These are phyloP conservation scores for Eudiplozoon nipponicum DNA, from an alignment of 2,888 invertebrate genomes.

Conservation along the genomic window DNA sequence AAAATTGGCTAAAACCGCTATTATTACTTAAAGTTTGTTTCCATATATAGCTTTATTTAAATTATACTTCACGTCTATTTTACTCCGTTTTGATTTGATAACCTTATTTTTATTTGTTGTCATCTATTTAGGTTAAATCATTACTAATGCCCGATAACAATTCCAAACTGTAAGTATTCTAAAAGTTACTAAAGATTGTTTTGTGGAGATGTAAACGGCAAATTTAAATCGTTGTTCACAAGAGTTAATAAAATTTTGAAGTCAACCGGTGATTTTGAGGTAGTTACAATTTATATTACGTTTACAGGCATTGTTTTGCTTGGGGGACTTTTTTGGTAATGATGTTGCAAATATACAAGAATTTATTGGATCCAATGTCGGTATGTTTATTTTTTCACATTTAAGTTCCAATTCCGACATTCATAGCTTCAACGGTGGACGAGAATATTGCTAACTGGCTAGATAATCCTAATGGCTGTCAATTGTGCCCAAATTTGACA, in stretches of 20 bases:
- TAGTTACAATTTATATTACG: not conserved
- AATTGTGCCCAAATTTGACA: not conserved
- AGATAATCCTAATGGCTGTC: not conserved
- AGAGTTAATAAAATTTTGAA: not conserved
- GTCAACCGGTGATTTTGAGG: not conserved
- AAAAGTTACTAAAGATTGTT: not conserved
- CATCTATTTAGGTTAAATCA: too few species aligned
- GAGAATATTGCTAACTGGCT: not conserved
- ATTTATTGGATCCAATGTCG: not conserved
- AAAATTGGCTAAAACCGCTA: too few species aligned
- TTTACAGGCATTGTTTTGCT: not conserved
- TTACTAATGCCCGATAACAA: too few species aligned
- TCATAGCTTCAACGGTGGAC: not conserved
- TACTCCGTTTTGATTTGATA: too few species aligned
- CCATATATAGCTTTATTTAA: too few species aligned
- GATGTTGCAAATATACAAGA: constrained; percentile 3
- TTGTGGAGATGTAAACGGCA: constrained; percentile 1
- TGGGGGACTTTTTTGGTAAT: not conserved
- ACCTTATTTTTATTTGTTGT: too few species aligned
- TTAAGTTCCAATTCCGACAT: not conserved
- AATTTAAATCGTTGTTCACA: not conserved
- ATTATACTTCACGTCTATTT: too few species aligned
- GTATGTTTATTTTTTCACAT: too few species aligned
- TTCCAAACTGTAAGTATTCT: too few species aligned
- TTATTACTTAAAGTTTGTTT: too few species aligned